Percentiles rank a stretch among this genome's conserved stretches.
These are phyloP conservation scores for Pseudotriccus pelzelni DNA, from an alignment of 2,797 vertebrate species.

Conservation along the genomic window DNA sequence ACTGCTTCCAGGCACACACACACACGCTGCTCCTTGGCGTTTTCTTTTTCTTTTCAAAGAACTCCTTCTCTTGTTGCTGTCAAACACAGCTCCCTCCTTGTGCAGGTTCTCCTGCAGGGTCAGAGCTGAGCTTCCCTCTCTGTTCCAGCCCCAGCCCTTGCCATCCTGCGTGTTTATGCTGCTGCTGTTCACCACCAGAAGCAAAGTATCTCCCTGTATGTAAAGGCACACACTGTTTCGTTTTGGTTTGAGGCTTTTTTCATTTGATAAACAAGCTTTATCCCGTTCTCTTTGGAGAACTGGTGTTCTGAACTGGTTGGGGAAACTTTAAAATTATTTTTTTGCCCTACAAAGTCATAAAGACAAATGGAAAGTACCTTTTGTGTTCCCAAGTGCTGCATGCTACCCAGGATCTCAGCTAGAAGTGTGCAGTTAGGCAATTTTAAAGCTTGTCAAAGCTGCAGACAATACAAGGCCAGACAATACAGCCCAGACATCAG, in stretches of 20 bases:
- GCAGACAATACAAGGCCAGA: conserved; percentile 14
- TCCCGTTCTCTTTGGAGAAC: not conserved
- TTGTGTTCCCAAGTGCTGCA: not conserved
- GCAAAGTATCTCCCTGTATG: not conserved
- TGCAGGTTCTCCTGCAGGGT: not conserved
- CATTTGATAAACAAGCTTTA: not conserved
- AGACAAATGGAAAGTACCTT: not conserved
- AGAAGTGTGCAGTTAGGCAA: not conserved
- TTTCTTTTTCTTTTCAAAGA: not conserved
- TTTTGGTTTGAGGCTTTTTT: not conserved
- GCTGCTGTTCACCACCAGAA: not conserved
- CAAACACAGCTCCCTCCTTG: not conserved
- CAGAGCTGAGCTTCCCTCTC: not conserved
- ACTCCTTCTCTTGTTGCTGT: not conserved
- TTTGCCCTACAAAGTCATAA: not conserved
- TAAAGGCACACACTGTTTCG: not conserved
- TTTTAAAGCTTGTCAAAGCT: not conserved
- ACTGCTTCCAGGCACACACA: not conserved
- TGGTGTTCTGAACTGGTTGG: not conserved
- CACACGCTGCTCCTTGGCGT: not conserved
- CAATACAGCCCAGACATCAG: conserved; percentile 19
- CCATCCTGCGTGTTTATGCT: not conserved
- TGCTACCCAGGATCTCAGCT: not conserved
- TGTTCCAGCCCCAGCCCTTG: not conserved
- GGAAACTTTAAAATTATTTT: not conserved